Conservation (phyloP, 2,797 vertebrate genomes). For the Propithecus deckenii region DNA sequence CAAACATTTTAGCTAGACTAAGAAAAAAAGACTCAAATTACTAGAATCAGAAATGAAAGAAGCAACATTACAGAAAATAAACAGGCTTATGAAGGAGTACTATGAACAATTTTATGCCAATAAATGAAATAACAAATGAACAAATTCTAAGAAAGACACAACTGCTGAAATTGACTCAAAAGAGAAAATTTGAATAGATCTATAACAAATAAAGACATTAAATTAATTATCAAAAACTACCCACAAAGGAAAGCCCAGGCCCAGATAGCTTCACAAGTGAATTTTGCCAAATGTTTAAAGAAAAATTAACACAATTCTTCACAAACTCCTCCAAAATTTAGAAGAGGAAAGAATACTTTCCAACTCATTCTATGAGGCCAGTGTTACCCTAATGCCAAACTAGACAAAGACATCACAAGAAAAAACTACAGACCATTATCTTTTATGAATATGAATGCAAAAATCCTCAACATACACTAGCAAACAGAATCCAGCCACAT, state of each 20-base stretch:
- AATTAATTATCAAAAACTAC: neutral
- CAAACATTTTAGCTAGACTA: neutral
- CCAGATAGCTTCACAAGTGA: too few species aligned
- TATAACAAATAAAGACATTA: neutral
- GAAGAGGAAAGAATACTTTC: neutral
- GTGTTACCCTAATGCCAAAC: neutral
- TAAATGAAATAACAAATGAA: neutral
- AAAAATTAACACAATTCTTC: neutral
- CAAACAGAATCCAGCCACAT: neutral
- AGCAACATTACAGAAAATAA: neutral
- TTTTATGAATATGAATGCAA: neutral
- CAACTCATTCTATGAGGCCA: neutral
- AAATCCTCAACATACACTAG: neutral
- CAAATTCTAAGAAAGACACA: neutral
- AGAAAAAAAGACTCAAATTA: neutral
- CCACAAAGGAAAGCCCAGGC: neutral
- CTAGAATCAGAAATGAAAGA: neutral
- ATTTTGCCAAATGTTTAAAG: too few species aligned
- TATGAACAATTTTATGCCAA: neutral
- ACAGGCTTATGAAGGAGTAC: neutral
- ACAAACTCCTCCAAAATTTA: neutral
- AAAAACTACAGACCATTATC: neutral
- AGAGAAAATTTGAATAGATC: neutral
- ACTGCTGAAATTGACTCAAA: neutral
- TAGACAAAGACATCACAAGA: neutral